Evolutionary conservation across 2,113 vertebrate species (phyloP).

Genomic region (Corydoras sp.): DNA sequence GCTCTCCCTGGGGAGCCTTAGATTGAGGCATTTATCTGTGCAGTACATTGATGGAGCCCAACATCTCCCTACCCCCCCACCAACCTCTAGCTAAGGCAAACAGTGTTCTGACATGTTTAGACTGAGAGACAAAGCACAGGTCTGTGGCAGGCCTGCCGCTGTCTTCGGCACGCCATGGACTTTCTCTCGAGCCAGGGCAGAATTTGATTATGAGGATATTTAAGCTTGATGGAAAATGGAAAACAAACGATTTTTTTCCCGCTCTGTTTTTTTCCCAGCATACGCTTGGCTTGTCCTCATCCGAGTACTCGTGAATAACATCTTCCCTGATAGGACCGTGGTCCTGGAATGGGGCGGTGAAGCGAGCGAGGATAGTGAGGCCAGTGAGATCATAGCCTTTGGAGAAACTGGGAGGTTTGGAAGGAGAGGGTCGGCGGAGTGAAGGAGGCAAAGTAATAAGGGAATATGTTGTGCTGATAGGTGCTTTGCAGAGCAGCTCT

Average conservation of each 20-base stretch:
- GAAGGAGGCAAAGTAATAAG: conserved; percentile 39
- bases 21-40: conserved; percentile 63
- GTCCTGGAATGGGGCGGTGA: neutral
- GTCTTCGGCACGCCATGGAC: conserved; percentile 55
- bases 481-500: conserved; percentile 60
- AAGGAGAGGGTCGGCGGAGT: no score
- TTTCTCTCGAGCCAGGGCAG: conserved; percentile 54
- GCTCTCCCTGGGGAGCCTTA: conserved; percentile 46
- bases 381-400: no score
- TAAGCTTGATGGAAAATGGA: conserved; percentile 68
- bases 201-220: conserved; percentile 64
- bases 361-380: conserved; percentile 15
- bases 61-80: conserved; percentile 44
- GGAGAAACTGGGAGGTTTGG: no score
- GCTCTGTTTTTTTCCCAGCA: no score
- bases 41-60: conserved; percentile 59
- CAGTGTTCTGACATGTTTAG: conserved; percentile 64
- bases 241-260: conserved; percentile 41
- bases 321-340: conserved; percentile 65
- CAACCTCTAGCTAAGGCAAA: conserved; percentile 63
- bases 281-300: neutral
- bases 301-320: conserved; percentile 20
- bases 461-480: conserved; percentile 62
- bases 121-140: conserved; percentile 67
- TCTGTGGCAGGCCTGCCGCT: conserved; percentile 56